Percentiles rank a stretch among this genome's conserved stretches.
Conservation (phyloP, 2,888 invertebrate species). For the Marronus borbonicus region DNA sequence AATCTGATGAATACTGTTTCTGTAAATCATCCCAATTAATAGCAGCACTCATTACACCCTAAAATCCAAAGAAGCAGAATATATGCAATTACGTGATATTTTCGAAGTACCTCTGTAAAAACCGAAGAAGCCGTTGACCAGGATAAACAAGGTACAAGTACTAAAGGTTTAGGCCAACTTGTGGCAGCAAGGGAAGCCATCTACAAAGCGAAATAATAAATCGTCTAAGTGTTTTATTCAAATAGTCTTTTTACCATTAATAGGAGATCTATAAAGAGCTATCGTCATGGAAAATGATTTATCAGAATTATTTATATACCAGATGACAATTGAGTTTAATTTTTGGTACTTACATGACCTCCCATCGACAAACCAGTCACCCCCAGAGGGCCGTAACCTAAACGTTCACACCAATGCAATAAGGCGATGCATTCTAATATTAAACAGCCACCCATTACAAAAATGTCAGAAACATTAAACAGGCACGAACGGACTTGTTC, state of each 20-base stretch:
- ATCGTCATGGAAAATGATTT: slow-evolving; percentile 45
- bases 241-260: slow-evolving; percentile 47
- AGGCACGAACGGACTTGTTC: slow-evolving; percentile 92
- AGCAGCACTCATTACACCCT: slow-evolving; percentile 96
- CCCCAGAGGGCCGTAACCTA: slow-evolving; percentile 94
- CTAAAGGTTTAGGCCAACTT: slow-evolving; percentile 95
- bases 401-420: slow-evolving; percentile 93
- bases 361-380: slow-evolving; percentile 98
- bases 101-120: slow-evolving; percentile 84
- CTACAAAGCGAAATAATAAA: slow-evolving; percentile 71
- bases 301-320: slow-evolving; percentile 36
- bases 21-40: slow-evolving; percentile 95
- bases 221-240: slow-evolving; percentile 41
- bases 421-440: slow-evolving; percentile 94
- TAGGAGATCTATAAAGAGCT: slow-evolving; percentile 43
- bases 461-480: slow-evolving; percentile 96
- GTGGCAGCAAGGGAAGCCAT: slow-evolving; percentile 98
- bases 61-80: slow-evolving; percentile 60
- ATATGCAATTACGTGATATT: neutral
- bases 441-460: slow-evolving; percentile 98
- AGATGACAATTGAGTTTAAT: slow-evolving; percentile 21
- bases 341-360: slow-evolving; percentile 85
- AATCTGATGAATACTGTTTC: slow-evolving; percentile 88
- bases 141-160: slow-evolving; percentile 95
- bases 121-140: slow-evolving; percentile 98